These are phyloP conservation scores for Leptatherina wallacei DNA, from an alignment of 2,797 vertebrate species.

Conservation along the genomic window DNA sequence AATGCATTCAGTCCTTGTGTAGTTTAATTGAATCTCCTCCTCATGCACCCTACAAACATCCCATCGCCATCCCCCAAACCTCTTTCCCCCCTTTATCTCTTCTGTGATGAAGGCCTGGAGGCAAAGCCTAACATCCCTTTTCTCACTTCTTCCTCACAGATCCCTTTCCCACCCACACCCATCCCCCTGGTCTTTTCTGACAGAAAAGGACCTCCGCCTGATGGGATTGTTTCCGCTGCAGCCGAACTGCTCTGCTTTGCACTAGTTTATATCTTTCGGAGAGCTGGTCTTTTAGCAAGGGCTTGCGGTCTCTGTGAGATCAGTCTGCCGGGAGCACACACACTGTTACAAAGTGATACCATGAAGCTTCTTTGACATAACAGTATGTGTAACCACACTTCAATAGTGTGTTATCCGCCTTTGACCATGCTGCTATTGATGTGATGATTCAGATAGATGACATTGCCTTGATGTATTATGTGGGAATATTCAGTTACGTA, in stretches of 20 bases:
- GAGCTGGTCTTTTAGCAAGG: constrained; percentile 43
- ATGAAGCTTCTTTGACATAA: background rate
- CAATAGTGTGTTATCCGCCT: constrained; percentile 19
- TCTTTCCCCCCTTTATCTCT: constrained; percentile 24
- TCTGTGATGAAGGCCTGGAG: constrained; percentile 47
- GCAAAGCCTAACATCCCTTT: constrained; percentile 32
- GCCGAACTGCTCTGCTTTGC: constrained; percentile 44
- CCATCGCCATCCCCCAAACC: constrained; percentile 13
- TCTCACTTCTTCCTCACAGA: constrained; percentile 29
- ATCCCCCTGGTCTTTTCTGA: constrained; percentile 37
- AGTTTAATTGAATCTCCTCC: constrained; percentile 78
- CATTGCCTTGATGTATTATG: constrained; percentile 43
- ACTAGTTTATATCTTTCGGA: constrained; percentile 39
- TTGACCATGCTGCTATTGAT: constrained; percentile 19
- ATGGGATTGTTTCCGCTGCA: constrained; percentile 66
- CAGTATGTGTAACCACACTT: constrained; percentile 8
- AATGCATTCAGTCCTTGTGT: constrained; percentile 75
- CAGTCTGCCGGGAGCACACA: constrained; percentile 25
- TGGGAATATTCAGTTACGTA: constrained; percentile 56
- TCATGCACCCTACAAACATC: constrained; percentile 30
- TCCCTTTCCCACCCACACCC: constrained; percentile 29
- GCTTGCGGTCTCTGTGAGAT: constrained; percentile 41
- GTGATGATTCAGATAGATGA: constrained; percentile 40
- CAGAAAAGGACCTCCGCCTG: constrained; percentile 58
- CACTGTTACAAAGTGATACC: constrained; percentile 5